Base-by-base conservation (phyloP, 2,888 invertebrate genomes). In the Lycophotia porphyrea region DNA sequence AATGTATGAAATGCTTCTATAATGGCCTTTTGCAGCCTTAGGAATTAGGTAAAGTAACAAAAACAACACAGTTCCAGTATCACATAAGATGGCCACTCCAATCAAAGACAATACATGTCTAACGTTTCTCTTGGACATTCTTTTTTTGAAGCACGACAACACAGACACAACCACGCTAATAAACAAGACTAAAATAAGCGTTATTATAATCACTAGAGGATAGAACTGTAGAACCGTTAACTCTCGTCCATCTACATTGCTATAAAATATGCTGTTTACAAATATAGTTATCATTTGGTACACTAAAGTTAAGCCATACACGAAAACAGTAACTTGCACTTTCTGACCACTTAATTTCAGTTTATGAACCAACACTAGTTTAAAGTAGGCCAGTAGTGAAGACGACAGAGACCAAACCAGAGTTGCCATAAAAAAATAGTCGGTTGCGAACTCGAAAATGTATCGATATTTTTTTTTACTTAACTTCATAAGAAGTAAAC, bases 21-120 rank as follows among this genome's bases (percentile, higher is more conserved):
- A 49, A 67, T 75, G 36, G 44, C 47, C 52, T n/a, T 60, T 60
- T 15, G 70, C 55, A 58, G 39, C 76, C 58, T 61, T 55, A 39
- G 34, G 67, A 71, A 80, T 34, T 34, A 63, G 49, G 71, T 76
- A 49, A 24, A 71, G 21, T 39, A 42, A 15, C 27, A 81, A 31
- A 64, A 66, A 75, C 15, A 75, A 11, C 21, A 84, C 55, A 34
- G 80, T 81, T 13, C 49, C 67, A 8, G 60, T 74, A 68, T 85
- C 84, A 75, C 84, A 80, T 11, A 85, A 31, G 18, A 85, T 76
- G 21, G 82, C 84, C 9, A 85, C 85, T 31, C 82, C 80, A 49
- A 84, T 68, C 69, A 85, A 39, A n/a, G 85, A 70, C 13, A 82
- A 18, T 18, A 80, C 49, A 61, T 82, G 78, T 42, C 49, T 73